Base-by-base conservation (phyloP, 1,140 invertebrate genomes). In the Bombus huntii region DNA sequence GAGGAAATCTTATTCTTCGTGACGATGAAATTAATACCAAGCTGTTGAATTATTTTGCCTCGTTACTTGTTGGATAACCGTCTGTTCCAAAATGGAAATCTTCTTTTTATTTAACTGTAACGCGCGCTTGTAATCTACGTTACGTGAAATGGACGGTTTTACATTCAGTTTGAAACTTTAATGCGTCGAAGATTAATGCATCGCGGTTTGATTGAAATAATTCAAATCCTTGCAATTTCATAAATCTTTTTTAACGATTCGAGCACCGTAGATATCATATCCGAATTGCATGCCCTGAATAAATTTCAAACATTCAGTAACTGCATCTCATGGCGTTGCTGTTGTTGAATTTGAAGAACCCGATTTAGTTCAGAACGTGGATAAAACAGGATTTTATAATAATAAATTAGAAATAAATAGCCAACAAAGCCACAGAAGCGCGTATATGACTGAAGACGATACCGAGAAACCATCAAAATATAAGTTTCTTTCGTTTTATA, bases 1-100 rank as follows among this genome's bases (percentile, higher is more conserved):
- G 47, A 22, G 9, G 13, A 13, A 34, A 79, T 84, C n/a, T 57
- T 71, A 72, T 62, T 79, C 66, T 8, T 9, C 53, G 76, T 31
- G n/a, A 34, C n/a, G 74, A 71, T 47, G 66, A 79, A 79, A 84
- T 84, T 84, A 84, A 47, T 66, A 68, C 66, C 75, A 28, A 68
- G 28, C 62, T 18, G 59, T 28, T 37, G 42, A 66, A 76, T 83
- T 76, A 66, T 53, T 39, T 74, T 66, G 47, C 31, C 57, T 34
- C 42, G 37, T 82, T 75, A 18, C n/a, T 47, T 12, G 47, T 42
- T 18, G 57, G 53, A 44, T 39, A 37, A 66, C 57, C 34, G 25
- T 25, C 15, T 25, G 39, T 18, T 34, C 10, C 34, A 53, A 31
- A 39, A 5, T 42, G 5, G 22, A 13, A 2, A 65, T 39, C 25